These are phyloP conservation scores for Rhadinocentrus ornatus DNA, from an alignment of 2,797 vertebrate species.

Conservation along the genomic window DNA sequence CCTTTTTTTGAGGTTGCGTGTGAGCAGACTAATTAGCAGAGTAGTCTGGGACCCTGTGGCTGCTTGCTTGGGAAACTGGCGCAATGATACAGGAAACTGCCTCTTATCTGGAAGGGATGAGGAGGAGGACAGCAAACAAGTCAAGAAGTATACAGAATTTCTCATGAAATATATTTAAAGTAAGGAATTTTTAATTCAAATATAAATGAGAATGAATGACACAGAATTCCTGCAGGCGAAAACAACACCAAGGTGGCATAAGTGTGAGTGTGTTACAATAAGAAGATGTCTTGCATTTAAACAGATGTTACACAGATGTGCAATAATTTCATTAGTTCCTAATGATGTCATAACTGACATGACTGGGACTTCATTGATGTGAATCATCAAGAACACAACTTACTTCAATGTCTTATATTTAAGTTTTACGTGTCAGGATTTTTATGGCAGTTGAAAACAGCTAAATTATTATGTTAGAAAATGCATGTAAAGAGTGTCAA, in stretches of 20 bases:
- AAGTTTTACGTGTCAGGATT: not conserved
- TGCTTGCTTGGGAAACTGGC: slow-evolving; percentile 42
- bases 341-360: not conserved
- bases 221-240: slow-evolving; percentile 1
- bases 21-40: slow-evolving; percentile 40
- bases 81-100: slow-evolving; percentile 51
- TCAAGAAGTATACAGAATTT: slow-evolving; percentile 16
- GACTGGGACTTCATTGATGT: not conserved
- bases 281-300: slow-evolving; percentile 45
- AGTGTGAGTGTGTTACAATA: slow-evolving; percentile 12
- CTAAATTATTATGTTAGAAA: not conserved
- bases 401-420: not conserved
- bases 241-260: not conserved
- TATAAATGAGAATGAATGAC: slow-evolving; percentile 18
- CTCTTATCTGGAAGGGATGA: slow-evolving; percentile 48
- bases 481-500: not conserved
- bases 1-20: slow-evolving; percentile 33
- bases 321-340: not conserved
- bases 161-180: slow-evolving; percentile 20
- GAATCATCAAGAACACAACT: not conserved
- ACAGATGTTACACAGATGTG: not conserved
- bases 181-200: slow-evolving; percentile 20
- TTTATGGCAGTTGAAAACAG: not conserved
- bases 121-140: slow-evolving; percentile 24
- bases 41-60: slow-evolving; percentile 37